A percentile compares a stretch with the other conserved stretches of the same genome.
These are phyloP conservation scores for Limenitis camilla DNA, from an alignment of 2,888 invertebrate species.

Conservation along the genomic window DNA sequence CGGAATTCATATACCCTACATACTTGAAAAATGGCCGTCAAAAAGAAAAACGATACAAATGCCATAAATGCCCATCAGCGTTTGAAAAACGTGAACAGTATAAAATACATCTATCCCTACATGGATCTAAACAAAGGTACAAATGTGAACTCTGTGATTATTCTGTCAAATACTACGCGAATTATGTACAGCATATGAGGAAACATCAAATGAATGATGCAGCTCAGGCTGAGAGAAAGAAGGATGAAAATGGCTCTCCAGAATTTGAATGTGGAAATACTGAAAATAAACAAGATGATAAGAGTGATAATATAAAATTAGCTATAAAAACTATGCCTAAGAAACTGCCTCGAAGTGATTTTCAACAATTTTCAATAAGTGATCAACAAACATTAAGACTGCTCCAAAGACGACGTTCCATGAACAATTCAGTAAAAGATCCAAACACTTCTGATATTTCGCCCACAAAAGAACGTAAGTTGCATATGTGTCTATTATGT, in stretches of 20 bases:
- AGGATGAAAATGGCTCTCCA: slow-evolving; percentile 39
- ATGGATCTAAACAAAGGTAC: slow-evolving; percentile 88
- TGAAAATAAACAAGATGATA: slow-evolving; percentile 44
- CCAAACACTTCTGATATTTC: slow-evolving; percentile 50
- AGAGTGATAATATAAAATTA: slow-evolving; percentile 52
- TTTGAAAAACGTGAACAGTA: slow-evolving; percentile 91
- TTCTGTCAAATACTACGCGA: slow-evolving; percentile 89
- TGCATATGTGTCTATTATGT: slow-evolving; percentile 83
- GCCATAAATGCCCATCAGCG: slow-evolving; percentile 89
- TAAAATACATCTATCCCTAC: slow-evolving; percentile 85
- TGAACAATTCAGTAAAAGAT: slow-evolving; percentile 53
- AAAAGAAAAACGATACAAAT: slow-evolving; percentile 86
- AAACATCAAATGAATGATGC: slow-evolving; percentile 84
- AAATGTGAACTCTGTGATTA: slow-evolving; percentile 90
- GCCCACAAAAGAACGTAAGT: slow-evolving; percentile 74
- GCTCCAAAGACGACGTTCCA: slow-evolving; percentile 70
- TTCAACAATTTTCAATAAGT: slow-evolving; percentile 73
- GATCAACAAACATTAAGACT: slow-evolving; percentile 78
- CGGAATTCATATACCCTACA: slow-evolving; percentile 84
- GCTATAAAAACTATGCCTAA: slow-evolving; percentile 68
- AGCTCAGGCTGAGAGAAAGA: slow-evolving; percentile 75
- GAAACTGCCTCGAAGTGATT: slow-evolving; percentile 57
- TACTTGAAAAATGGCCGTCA: slow-evolving; percentile 82
- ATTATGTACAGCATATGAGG: slow-evolving; percentile 86
- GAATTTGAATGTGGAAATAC: slow-evolving; percentile 38